Evolutionary conservation across 1,140 invertebrate genomes (phyloP).

Genomic region (Globodera rostochiensis): DNA sequence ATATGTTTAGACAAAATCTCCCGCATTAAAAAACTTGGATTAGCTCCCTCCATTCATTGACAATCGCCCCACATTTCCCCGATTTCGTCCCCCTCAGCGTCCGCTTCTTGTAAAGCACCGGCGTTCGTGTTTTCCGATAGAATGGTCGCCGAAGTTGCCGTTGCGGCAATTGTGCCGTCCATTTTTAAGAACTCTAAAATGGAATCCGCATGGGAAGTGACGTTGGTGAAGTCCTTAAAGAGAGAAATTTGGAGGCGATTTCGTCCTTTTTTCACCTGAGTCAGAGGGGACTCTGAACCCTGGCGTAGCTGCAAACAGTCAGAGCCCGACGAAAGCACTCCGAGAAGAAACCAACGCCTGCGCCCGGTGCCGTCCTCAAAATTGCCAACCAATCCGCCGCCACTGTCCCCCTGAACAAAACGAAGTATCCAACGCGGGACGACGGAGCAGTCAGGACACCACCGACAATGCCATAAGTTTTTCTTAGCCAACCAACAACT

Average conservation of each 20-base stretch:
- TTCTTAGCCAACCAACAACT: too few relatives aligned
- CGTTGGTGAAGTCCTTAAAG: background rate
- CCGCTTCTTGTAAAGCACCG: background rate
- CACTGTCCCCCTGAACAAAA: conserved; percentile 17
- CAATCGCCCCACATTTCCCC: background rate
- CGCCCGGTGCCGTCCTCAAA: conserved; percentile 16
- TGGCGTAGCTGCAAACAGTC: background rate
- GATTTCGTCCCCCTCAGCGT: background rate
- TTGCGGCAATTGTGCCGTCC: background rate
- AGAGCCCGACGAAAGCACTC: conserved; percentile 3
- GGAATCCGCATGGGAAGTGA: background rate
- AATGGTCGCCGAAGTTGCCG: too few relatives aligned
- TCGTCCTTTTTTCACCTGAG: background rate
- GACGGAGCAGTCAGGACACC: too few relatives aligned
- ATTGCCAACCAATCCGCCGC: conserved; percentile 16
- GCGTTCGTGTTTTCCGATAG: background rate
- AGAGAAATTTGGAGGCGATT: background rate
- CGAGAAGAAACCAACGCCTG: conserved; percentile 18
- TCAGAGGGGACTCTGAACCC: background rate
- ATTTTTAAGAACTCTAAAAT: background rate
- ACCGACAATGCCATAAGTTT: too few relatives aligned
- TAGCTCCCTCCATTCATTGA: background rate
- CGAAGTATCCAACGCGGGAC: background rate
- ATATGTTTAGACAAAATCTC: too few relatives aligned
- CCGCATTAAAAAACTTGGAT: background rate